These are phyloP conservation scores for Venustoraphidia nigricollis DNA, from an alignment of 2,888 invertebrate species.

Conservation along the genomic window DNA sequence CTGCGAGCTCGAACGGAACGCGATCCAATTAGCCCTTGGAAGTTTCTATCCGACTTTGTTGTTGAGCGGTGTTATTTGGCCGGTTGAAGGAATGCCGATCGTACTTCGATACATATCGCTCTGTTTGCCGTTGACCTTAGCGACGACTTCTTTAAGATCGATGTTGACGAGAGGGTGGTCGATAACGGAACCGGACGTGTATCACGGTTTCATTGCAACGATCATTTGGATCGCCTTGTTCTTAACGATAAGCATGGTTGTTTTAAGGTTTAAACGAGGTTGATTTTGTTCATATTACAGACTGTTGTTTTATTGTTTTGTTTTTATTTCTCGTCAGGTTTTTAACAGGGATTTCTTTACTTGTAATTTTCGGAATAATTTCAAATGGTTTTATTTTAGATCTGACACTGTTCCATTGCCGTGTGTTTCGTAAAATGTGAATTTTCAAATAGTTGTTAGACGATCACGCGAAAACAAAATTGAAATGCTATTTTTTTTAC, in stretches of 20 bases:
- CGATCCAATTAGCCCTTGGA: slow-evolving; percentile 82
- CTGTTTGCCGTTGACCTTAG: slow-evolving; percentile 73
- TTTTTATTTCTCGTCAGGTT: too few relatives aligned
- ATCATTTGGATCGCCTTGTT: slow-evolving; percentile 74
- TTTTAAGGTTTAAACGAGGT: slow-evolving; percentile 66
- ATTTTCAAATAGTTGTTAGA: too few relatives aligned
- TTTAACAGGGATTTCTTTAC: too few relatives aligned
- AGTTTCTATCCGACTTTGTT: slow-evolving; percentile 90
- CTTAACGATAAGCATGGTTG: slow-evolving; percentile 62
- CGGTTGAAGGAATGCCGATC: slow-evolving; percentile 87
- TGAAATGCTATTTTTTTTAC: too few relatives aligned
- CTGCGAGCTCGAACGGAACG: slow-evolving; percentile 82
- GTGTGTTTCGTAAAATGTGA: too few relatives aligned
- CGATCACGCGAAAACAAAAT: too few relatives aligned
- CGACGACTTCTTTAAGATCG: slow-evolving; percentile 80
- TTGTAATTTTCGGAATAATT: too few relatives aligned
- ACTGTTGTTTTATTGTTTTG: too few relatives aligned
- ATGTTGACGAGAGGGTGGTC: slow-evolving; percentile 82
- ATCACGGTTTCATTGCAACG: slow-evolving; percentile 75
- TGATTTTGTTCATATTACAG: slow-evolving; percentile 24
- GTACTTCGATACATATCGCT: slow-evolving; percentile 64
- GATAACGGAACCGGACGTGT: slow-evolving; percentile 65
- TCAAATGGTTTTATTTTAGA: too few relatives aligned
- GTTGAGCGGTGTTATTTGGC: slow-evolving; percentile 91
- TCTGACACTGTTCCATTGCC: too few relatives aligned